Base-by-base conservation (phyloP, 92 coral and sea anemone genomes). In the Actinostola sp. region DNA sequence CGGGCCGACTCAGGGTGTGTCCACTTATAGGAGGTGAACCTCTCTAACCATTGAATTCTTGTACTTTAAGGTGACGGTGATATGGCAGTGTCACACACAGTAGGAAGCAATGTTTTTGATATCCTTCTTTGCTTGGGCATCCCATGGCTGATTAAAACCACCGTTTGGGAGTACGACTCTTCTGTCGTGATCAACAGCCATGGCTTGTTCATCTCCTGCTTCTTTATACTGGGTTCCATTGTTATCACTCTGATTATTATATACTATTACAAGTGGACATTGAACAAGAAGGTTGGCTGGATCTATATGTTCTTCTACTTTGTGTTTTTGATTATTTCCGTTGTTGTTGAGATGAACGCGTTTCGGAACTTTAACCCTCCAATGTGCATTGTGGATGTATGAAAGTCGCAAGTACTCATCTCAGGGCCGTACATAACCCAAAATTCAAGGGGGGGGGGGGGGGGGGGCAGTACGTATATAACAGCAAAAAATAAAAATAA, bases 41-140 rank as follows among this genome's bases (percentile, higher is more conserved):
- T 19, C 19, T 46, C 15, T 46, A 7, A 2, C 7, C 7, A 2
- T 19, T 19, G 7, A 46, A 3, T 13, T 46, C 8, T 6, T 46
- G 53, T 46, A 7, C 19, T 46, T 46, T 19, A 3, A 94, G 98
- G 98, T 68, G 98, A 94, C 62, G 98, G 98, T 0, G 98, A 95
- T 58, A 95, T 95, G 99, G 99, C 99, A 14, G 93, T 92, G 3
- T 91, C 97, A 16, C 99, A 95, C 65, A 95, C 99, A 0, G 99
- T 95, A 8, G 99, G 99, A 8, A 95, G 99, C 71, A 95, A 95
- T 39, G 99, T 95, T 0, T 95, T 95, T 61, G 99, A 95, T 61
- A 95, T 95, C 21, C 79, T 95, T 15, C 75, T 95, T 31, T 95
- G 99, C 11, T 91, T 95, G 26, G 99, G 99, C 5, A 81, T 95